A percentile compares a stretch with the other conserved stretches of the same genome.
Conservation (phyloP, 2,797 vertebrate genomes). For the Sebastiscus tertius region DNA sequence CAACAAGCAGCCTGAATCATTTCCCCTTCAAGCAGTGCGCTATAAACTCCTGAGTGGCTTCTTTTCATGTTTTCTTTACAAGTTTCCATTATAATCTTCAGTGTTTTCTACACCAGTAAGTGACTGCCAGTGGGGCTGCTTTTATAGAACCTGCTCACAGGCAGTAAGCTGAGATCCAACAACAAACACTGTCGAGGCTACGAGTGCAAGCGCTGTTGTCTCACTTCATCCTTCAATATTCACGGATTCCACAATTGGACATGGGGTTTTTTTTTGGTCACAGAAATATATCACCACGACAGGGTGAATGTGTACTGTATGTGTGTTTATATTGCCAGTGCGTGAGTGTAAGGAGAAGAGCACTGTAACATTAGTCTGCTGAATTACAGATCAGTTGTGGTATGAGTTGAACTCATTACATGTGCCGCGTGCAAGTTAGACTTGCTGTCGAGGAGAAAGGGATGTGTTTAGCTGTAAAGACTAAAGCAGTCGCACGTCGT, state of each 20-base stretch:
- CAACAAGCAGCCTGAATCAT: slow-evolving; percentile 70
- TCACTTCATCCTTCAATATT: slow-evolving; percentile 37
- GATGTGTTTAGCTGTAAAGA: slow-evolving; percentile 30
- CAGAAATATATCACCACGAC: background rate
- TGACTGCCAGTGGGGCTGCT: slow-evolving; percentile 56
- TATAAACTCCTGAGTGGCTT: slow-evolving; percentile 75
- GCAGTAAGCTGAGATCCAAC: slow-evolving; percentile 64
- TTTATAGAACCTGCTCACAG: slow-evolving; percentile 70
- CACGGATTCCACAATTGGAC: slow-evolving; percentile 42
- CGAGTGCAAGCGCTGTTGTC: slow-evolving; percentile 25
- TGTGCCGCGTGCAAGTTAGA: slow-evolving; percentile 17
- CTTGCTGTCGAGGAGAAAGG: slow-evolving; percentile 19
- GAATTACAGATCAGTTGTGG: slow-evolving; percentile 42
- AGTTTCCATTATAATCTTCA: slow-evolving; percentile 77
- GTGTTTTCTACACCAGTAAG: slow-evolving; percentile 63
- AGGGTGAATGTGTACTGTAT: background rate
- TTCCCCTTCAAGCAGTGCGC: slow-evolving; percentile 63
- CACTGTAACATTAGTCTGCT: slow-evolving; percentile 6
- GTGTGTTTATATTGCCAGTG: slow-evolving; percentile 2
- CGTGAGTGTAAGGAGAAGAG: background rate
- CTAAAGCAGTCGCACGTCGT: slow-evolving; percentile 23
- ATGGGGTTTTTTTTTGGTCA: slow-evolving; percentile 9
- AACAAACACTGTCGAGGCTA: slow-evolving; percentile 39
- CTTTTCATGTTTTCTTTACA: slow-evolving; percentile 81
- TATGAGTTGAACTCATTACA: slow-evolving; percentile 30